phyloP scores from a whole-genome alignment of 2,888 invertebrate genomes.

The Drosophila antonietae region DNA sequence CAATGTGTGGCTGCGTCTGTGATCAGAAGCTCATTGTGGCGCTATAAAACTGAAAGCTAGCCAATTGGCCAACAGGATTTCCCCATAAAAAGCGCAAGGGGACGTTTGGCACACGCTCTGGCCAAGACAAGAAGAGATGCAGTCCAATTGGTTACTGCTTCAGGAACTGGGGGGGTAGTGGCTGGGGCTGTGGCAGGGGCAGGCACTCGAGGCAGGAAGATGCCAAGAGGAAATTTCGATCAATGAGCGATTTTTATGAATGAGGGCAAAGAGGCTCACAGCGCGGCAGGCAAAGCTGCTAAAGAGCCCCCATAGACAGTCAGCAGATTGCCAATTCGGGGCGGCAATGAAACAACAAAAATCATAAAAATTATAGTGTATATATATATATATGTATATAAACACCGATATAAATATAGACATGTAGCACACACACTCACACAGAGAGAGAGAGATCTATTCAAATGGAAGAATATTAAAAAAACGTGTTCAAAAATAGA shows the following conservation, averaged over 20 bases:
- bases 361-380: constrained; percentile 60
- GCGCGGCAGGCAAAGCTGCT: constrained; percentile 5
- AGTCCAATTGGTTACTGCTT: constrained; percentile 7
- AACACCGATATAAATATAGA: constrained; percentile 23
- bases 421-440: background rate
- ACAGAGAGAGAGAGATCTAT: constrained; percentile 3
- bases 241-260: constrained; percentile 56
- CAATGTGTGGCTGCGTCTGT: constrained; percentile 17
- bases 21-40: constrained; percentile 54
- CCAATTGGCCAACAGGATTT: constrained; percentile 77
- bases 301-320: constrained; percentile 43
- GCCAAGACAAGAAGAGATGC: constrained; percentile 17
- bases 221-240: constrained; percentile 69
- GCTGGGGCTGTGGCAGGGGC: background rate
- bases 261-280: background rate
- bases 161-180: background rate
- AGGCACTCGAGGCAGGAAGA: constrained; percentile 45
- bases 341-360: constrained; percentile 75
- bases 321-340: constrained; percentile 62
- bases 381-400: constrained; percentile 9
- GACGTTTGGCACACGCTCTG: constrained; percentile 56
- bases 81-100: constrained; percentile 73
- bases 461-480: constrained; percentile 48
- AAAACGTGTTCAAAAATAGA: constrained; percentile 78
- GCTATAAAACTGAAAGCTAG: constrained; percentile 68